A percentile compares a stretch with the other conserved stretches of the same genome.
These are phyloP conservation scores for Elephas maximus DNA, from an alignment of 2,113 vertebrate species.

Conservation along the genomic window DNA sequence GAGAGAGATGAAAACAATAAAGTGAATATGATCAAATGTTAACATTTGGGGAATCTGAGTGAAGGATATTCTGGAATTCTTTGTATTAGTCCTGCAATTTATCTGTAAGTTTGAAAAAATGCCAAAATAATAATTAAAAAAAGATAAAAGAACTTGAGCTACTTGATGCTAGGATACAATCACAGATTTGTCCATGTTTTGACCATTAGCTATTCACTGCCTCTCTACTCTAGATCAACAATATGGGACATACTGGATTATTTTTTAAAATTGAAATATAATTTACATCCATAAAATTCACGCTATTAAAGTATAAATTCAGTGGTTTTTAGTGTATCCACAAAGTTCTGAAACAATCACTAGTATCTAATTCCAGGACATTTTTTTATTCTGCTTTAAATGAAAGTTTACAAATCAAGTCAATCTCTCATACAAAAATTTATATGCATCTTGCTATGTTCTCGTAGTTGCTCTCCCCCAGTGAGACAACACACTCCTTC, in stretches of 20 bases:
- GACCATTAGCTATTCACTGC: background rate
- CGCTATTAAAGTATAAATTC: no score
- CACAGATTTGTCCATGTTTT: background rate
- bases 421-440: no score
- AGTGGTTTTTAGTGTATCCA: background rate
- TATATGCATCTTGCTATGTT: no score
- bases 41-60: background rate
- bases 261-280: background rate
- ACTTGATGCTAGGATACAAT: background rate
- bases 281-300: background rate
- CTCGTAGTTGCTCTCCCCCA: no score
- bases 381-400: background rate
- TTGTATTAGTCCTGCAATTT: background rate
- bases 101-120: constrained; percentile 17
- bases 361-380: background rate
- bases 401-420: no score
- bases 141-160: background rate
- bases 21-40: background rate
- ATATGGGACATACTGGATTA: background rate
- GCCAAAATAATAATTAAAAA: background rate
- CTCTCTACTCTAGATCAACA: background rate
- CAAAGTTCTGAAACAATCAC: background rate
- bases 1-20: background rate
- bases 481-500: no score
- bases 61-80: background rate